Evolutionary conservation across 1,140 invertebrate genomes (phyloP), one percentile per base, ranked within the genome.

Genomic region (Venturia canescens): DNA sequence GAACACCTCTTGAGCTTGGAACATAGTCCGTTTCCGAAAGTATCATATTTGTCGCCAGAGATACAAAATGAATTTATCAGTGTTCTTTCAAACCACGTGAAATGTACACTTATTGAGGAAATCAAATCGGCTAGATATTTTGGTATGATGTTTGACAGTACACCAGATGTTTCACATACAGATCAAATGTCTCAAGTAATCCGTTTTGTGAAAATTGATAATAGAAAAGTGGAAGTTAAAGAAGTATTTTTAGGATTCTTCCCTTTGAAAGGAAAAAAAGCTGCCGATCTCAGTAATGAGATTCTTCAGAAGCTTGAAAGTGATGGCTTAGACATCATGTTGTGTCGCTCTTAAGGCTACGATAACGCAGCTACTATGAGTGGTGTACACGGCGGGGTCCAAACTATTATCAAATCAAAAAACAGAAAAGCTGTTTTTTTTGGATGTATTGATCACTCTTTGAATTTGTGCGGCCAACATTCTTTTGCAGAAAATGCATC

Each of bases 61-160:
- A 87, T 84, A 57, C 83, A 86, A 60, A 85, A 87, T 75, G 84
- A 86, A 75, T 85, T 87, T 78, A 84, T 86, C 66, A 79, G 67
- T 71, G 48, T 86, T 80, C 80, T 86, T 60, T 75, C 74, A 72
- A 50, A 80, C 34, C 27, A 82, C 66, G 80, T 87, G 34, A 80
- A 79, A 76, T 29, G 79, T 63, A 50, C 75, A 60, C 80, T 85
- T 80, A 79, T 84, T 9, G 63, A 78, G 50, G 79, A 85, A 78
- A 79, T 87, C 67, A 78, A 84, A 82, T 53, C 83, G 57, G 80
- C 82, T 50, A 85, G 85, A 75, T 86, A 85, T 79, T 86, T 80
- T 82, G 82, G 72, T 27, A 84, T 86, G 29, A 84, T 84, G 66
- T 84, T 85, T 77, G 82, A 83, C 60, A 78, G 72, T 34, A 83